Conservation (phyloP, 2,888 invertebrate genomes). For the Pterostichus niger region DNA sequence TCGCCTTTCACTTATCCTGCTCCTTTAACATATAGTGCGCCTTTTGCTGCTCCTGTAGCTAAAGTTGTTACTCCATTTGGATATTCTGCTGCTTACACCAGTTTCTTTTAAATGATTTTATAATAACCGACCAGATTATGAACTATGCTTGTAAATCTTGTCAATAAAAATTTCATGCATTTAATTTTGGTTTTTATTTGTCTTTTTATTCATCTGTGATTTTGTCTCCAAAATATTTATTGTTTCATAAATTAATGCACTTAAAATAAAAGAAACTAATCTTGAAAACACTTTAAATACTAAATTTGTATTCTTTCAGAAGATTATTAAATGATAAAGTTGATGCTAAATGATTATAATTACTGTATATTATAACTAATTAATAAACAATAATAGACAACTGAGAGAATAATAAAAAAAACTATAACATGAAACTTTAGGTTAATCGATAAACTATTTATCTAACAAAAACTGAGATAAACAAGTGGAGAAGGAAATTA, state of each 20-base stretch:
- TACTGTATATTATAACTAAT: neutral
- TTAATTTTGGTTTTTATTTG: neutral
- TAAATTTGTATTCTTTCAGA: too few species aligned
- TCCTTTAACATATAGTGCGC: slow-evolving; percentile 25
- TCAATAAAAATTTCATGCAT: slow-evolving; percentile 6
- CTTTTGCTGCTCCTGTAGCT: slow-evolving; percentile 66
- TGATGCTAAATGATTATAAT: too few species aligned
- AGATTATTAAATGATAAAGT: too few species aligned
- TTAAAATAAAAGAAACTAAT: too few species aligned
- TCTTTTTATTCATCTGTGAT: neutral
- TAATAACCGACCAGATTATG: neutral
- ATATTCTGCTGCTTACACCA: slow-evolving; percentile 46
- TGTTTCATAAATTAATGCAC: too few species aligned
- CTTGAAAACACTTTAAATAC: too few species aligned
- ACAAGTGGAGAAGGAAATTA: slow-evolving; percentile 6
- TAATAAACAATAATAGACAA: neutral
- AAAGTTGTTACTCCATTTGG: slow-evolving; percentile 7
- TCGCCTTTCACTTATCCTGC: slow-evolving; percentile 62
- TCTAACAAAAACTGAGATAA: slow-evolving; percentile 24
- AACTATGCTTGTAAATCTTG: slow-evolving; percentile 31
- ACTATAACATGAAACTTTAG: neutral
- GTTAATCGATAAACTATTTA: slow-evolving; percentile 16
- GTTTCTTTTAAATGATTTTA: slow-evolving; percentile 43
- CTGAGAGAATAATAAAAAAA: neutral
- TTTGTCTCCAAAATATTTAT: neutral